phyloP scores from a whole-genome alignment of 53 echinoderm and acorn worm species.

The Holothuria scabra region DNA sequence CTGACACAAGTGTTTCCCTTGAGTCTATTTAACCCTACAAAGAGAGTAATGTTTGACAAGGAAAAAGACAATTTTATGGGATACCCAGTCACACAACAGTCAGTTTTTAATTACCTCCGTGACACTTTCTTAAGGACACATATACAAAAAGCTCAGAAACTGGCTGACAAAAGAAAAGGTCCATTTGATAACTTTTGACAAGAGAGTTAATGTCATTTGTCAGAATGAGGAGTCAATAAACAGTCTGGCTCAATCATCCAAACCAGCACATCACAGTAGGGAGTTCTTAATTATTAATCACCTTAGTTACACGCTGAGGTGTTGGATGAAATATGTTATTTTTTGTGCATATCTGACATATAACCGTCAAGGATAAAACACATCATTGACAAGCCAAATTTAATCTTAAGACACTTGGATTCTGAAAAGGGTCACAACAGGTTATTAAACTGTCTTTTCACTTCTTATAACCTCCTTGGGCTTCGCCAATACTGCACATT shows the following conservation, averaged over 20 bases:
- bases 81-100: constrained; percentile 28
- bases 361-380: no score
- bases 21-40: constrained; percentile 26
- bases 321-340: constrained; percentile 1
- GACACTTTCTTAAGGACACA: constrained; percentile 8
- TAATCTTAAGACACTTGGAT: no score
- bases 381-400: no score
- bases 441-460: no score
- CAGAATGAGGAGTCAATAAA: constrained; percentile 16
- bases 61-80: constrained; percentile 22
- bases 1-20: background rate
- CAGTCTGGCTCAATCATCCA: background rate
- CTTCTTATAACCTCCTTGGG: no score
- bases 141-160: constrained; percentile 19
- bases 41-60: constrained; percentile 29
- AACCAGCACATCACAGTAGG: background rate
- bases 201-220: constrained; percentile 30
- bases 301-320: constrained; percentile 17
- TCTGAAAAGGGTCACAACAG: no score
- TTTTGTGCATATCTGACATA: no score
- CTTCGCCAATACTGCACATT: no score
- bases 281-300: constrained; percentile 38
- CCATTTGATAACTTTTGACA: constrained; percentile 29
- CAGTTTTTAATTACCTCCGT: constrained; percentile 24
- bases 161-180: constrained; percentile 4